Evolutionary conservation across 2,113 vertebrate species (phyloP).

Genomic region (Ammodytes dubius): DNA sequence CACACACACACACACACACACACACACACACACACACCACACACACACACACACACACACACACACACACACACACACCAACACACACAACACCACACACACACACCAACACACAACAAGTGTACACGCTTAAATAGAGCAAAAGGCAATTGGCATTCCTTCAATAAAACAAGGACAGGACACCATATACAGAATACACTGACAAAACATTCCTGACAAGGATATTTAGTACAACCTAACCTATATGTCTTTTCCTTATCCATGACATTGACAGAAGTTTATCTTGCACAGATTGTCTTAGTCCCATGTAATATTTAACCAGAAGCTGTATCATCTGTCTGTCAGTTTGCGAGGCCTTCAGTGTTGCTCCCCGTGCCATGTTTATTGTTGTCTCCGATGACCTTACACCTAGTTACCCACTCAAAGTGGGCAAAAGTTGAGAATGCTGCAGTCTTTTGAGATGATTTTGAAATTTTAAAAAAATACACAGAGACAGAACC

Average conservation of each 20-base stretch:
- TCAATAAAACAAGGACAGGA: slow-evolving; percentile 19
- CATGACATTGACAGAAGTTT: slow-evolving; percentile 45
- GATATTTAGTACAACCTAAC: slow-evolving; percentile 52
- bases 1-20: no score
- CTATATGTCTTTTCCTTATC: slow-evolving; percentile 61
- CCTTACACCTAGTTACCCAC: slow-evolving; percentile 43
- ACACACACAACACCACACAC: no score
- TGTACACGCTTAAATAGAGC: slow-evolving; percentile 44
- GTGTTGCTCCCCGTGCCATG: background rate
- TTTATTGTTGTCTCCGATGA: slow-evolving; percentile 42
- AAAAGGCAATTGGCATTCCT: slow-evolving; percentile 39
- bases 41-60: no score
- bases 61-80: no score
- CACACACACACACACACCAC: no score
- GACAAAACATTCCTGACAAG: slow-evolving; percentile 35
- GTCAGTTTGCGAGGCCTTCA: background rate
- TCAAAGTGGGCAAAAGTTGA: background rate
- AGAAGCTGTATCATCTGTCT: slow-evolving; percentile 28
- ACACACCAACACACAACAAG: no score
- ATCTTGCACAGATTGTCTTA: slow-evolving; percentile 39
- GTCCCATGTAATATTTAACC: slow-evolving; percentile 58
- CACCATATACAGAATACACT: slow-evolving; percentile 51
- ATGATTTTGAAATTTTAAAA: background rate
- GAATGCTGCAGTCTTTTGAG: background rate
- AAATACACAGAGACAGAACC: background rate